Base-by-base conservation (phyloP, 2,888 invertebrate species). In the Tromatobia lineatoria region DNA sequence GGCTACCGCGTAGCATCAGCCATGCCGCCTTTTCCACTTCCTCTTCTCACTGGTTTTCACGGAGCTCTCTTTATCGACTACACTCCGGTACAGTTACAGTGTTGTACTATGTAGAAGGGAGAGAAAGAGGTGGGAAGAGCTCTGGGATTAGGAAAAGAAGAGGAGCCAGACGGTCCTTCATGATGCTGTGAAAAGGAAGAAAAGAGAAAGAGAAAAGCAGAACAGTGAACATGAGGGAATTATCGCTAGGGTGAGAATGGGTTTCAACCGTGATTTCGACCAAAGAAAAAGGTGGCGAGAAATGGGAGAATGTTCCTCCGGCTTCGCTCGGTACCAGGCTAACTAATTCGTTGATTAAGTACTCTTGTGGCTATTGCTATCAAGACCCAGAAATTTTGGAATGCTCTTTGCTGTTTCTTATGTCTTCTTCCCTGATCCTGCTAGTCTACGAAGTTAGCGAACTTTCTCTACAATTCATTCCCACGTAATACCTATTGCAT, bases 341-440 rank as follows among this genome's bases (percentile, higher is more conserved):
- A 73, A 47, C 59, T 80, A 78, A 84, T 85, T 85, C 75, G 64
- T 79, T 82, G 74, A 81, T 85, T 71, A 71, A 85, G 81, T 82
- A 59, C 71, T 66, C 50, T 34, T 52, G 38, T 23, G 42, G 20
- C 78, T 25, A 47, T 73, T 15, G 38, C 45, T 45, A 47, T 66
- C 25, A 23, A 38, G 61, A 59, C 64, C 64, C 34, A 23, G 64
- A 75, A 64, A 81, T 71, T 85, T 47, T 23, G 52, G 23, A 59
- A 64, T 64, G 6, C 25, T 45, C 23, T 66, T 71, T 50, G 15
- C 29, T n/a, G n/a, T 50, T 73, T 57, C 25, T 38, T 25, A 34
- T 15, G 42, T 13, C 42, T 64, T 13, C 50, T 64, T 42, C 3
- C 23, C n/a, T 7, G 11, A 25, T 47, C 47, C 15, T n/a, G n/a